phyloP scores from a whole-genome alignment of 2,113 vertebrate genomes.

The Gymnocephalus cernua region DNA sequence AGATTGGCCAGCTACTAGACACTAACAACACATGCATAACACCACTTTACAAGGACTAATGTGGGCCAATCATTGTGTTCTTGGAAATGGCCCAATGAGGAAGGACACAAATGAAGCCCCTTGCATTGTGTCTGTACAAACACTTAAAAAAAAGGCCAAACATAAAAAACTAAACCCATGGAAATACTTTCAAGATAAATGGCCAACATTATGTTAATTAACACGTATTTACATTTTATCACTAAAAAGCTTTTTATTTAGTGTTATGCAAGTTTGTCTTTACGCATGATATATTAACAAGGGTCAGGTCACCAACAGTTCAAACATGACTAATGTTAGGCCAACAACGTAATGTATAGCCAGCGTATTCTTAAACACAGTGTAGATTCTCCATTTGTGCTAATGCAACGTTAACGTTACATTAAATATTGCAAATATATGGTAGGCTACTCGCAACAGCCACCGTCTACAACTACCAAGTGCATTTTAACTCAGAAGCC shows the following conservation, averaged over 20 bases:
- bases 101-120: neutral
- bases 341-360: neutral
- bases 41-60: neutral
- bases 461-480: neutral
- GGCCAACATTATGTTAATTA: too few species aligned
- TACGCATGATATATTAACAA: neutral
- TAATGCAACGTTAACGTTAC: neutral
- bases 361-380: neutral
- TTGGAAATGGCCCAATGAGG: neutral
- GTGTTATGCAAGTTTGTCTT: neutral
- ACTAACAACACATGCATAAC: slow-evolving; percentile 7
- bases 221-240: too few species aligned
- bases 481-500: neutral
- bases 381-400: neutral
- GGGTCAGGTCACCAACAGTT: slow-evolving; percentile 1
- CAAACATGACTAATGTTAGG: neutral
- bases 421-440: neutral
- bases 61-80: slow-evolving; percentile 1
- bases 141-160: too few species aligned
- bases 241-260: neutral
- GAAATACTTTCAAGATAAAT: neutral
- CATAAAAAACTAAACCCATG: neutral
- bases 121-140: neutral
- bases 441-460: neutral
- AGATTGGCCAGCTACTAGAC: neutral